phyloP scores from a whole-genome alignment of 2,113 vertebrate genomes.

The Dasyurus viverrinus region DNA sequence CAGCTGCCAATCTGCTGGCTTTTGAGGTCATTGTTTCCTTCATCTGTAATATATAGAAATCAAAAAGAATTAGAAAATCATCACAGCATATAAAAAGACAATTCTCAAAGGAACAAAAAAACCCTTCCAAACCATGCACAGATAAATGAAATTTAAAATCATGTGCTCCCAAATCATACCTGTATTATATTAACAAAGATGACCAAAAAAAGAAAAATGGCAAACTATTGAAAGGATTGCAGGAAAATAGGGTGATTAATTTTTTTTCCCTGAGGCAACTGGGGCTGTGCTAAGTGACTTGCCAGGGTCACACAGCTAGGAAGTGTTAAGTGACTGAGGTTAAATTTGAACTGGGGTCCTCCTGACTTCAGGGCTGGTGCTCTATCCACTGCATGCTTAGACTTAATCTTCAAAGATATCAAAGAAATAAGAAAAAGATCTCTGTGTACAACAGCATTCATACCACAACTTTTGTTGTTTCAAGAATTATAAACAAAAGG shows the following conservation, averaged over 20 bases:
- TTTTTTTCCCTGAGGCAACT: background rate
- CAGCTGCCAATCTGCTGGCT: conserved; percentile 84
- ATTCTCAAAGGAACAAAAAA: background rate
- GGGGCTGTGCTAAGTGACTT: too few relatives aligned
- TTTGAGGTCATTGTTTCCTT: conserved; percentile 87
- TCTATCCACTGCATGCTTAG: background rate
- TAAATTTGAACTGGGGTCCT: too few relatives aligned
- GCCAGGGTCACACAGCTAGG: too few relatives aligned
- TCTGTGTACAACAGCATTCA: background rate
- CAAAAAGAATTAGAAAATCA: conserved; percentile 48
- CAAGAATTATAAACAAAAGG: background rate
- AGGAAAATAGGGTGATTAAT: background rate
- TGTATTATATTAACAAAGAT: background rate
- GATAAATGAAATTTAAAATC: background rate
- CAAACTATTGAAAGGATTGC: background rate
- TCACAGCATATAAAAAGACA: background rate
- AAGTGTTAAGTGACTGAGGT: too few relatives aligned
- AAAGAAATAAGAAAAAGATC: background rate
- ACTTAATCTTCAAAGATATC: background rate
- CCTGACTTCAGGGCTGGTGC: too few relatives aligned
- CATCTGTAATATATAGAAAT: conserved; percentile 81
- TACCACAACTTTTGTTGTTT: background rate
- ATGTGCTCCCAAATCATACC: background rate
- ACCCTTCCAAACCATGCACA: background rate
- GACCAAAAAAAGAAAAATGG: background rate